Evolutionary conservation across 1,140 invertebrate genomes (phyloP).

Genomic region (Nomia melanderi): DNA sequence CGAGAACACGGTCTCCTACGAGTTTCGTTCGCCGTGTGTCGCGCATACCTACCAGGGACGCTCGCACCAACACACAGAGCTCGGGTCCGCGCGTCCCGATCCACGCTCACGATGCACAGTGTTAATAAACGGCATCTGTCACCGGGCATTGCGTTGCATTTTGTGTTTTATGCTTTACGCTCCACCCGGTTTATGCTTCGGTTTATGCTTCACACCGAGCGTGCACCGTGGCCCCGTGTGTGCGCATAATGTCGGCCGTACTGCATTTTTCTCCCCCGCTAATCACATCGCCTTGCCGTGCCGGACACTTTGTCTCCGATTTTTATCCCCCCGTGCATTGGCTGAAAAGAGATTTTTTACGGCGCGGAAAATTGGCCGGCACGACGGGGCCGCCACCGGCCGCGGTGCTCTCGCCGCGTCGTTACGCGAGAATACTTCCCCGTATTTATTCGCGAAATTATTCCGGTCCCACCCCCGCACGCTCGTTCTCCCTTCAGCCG

Average conservation of each 20-base stretch:
- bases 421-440: constrained; percentile 22
- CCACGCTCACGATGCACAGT: constrained; percentile 48
- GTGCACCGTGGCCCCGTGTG: constrained; percentile 52
- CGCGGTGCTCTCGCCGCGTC: constrained; percentile 10
- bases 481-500: background rate
- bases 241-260: constrained; percentile 54
- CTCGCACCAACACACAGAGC: no score
- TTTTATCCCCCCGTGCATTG: constrained; percentile 45
- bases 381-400: background rate
- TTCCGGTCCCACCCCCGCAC: constrained; percentile 4
- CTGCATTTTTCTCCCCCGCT: constrained; percentile 54
- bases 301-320: constrained; percentile 51
- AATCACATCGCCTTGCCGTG: constrained; percentile 48
- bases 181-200: constrained; percentile 73
- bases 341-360: constrained; percentile 49
- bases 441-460: constrained; percentile 60
- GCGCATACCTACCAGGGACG: background rate
- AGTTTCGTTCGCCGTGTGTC: background rate
- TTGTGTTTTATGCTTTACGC: constrained; percentile 77
- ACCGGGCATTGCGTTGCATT: constrained; percentile 75
- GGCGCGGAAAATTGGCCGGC: constrained; percentile 24
- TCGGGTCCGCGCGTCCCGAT: background rate
- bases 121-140: constrained; percentile 80
- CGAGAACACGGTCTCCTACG: constrained; percentile 13
- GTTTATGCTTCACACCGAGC: constrained; percentile 78